Conservation (phyloP, 2,888 invertebrate genomes). For the Chesias legatella region DNA sequence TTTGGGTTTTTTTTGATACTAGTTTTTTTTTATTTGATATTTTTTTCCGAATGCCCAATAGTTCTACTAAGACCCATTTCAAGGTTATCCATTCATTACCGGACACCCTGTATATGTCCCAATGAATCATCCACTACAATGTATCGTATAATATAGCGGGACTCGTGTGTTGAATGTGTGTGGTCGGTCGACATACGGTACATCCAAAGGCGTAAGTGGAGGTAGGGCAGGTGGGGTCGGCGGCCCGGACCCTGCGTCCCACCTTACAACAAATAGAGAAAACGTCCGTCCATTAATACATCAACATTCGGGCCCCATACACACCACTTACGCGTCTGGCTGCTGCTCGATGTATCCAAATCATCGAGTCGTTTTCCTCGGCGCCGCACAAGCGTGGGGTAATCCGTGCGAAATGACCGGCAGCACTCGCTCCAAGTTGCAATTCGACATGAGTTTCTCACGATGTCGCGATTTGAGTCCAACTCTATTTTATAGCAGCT, state of each 20-base stretch:
- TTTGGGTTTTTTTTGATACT: too few relatives aligned
- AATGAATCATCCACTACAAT: constrained; percentile 28
- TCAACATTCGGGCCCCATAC: constrained; percentile 66
- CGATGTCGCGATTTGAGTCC: not conserved
- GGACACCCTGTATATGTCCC: constrained; percentile 6
- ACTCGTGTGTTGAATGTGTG: constrained; percentile 37
- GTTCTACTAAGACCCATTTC: too few relatives aligned
- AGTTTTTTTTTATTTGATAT: too few relatives aligned
- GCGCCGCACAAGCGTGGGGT: constrained; percentile 7
- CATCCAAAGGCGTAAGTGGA: constrained; percentile 82
- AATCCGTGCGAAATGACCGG: constrained; percentile 13
- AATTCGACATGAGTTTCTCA: constrained; percentile 7
- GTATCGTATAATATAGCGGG: constrained; percentile 49
- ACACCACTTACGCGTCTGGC: constrained; percentile 77
- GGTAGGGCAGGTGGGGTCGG: constrained; percentile 79
- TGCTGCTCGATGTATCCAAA: constrained; percentile 51
- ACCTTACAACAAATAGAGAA: constrained; percentile 77
- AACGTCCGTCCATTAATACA: constrained; percentile 70
- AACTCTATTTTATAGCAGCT: constrained; percentile 4
- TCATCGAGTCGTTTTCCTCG: constrained; percentile 12
- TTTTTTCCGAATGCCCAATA: too few relatives aligned
- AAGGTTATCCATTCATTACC: too few relatives aligned
- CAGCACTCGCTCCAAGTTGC: constrained; percentile 8
- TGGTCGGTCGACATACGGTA: constrained; percentile 78
- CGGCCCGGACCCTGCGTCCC: constrained; percentile 78